Evolutionary conservation across 1,140 invertebrate genomes (phyloP).

Genomic region (Copidosoma floridanum): DNA sequence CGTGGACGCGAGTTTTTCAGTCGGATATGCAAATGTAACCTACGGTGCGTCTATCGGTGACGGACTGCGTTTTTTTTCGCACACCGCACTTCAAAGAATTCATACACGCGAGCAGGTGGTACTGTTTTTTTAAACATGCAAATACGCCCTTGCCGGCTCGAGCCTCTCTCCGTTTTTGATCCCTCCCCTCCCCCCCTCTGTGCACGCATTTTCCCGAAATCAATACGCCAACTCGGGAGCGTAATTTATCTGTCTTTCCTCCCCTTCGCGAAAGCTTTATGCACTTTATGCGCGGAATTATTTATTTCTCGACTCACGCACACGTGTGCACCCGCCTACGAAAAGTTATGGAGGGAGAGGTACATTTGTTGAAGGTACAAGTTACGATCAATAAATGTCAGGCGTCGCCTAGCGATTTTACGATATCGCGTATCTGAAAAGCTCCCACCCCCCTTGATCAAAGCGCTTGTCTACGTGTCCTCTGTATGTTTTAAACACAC

Average conservation of each 20-base stretch:
- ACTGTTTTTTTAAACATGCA: conserved; percentile 13
- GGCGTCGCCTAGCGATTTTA: conserved; percentile 14
- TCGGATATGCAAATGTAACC: conserved; percentile 9
- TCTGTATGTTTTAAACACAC: neutral
- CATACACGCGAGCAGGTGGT: neutral
- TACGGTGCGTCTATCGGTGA: conserved; percentile 14
- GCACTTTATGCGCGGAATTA: conserved; percentile 8
- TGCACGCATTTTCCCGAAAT: neutral
- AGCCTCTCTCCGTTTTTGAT: conserved; percentile 9
- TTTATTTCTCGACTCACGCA: conserved; percentile 15
- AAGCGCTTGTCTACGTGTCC: neutral
- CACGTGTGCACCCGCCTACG: neutral
- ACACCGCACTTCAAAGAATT: conserved; percentile 14
- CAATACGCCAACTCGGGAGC: neutral
- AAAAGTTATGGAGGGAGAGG: conserved; percentile 15
- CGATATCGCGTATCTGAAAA: conserved; percentile 24
- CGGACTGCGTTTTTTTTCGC: conserved; percentile 10
- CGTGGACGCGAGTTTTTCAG: neutral
- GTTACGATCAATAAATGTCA: conserved; percentile 25
- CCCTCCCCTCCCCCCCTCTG: neutral
- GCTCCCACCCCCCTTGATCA: neutral
- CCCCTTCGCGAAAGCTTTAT: neutral
- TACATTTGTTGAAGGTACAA: conserved; percentile 22
- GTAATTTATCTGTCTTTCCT: conserved; percentile 16
- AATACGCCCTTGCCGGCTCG: conserved; percentile 7